Evolutionary conservation across 2,888 invertebrate species (phyloP).

Genomic region (Cantharis rufa): DNA sequence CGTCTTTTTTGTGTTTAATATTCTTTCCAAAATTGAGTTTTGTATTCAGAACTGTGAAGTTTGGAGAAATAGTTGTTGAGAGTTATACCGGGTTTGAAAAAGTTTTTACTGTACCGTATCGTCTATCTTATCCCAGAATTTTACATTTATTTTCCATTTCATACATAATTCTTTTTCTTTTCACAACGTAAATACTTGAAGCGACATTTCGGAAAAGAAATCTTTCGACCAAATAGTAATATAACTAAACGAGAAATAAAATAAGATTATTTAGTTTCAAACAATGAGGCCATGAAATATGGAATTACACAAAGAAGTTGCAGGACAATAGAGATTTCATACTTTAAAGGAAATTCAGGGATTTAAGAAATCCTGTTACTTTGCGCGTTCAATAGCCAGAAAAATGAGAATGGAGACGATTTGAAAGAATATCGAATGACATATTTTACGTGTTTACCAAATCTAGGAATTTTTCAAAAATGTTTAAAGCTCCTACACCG

Average conservation of each 20-base stretch:
- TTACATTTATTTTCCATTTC: not conserved
- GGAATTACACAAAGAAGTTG: constrained; percentile 42
- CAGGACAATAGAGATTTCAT: constrained; percentile 44
- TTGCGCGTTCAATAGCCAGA: constrained; percentile 45
- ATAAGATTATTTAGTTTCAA: constrained; percentile 33
- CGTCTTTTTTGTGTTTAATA: not conserved
- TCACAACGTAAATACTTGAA: not conserved
- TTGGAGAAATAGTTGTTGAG: not conserved
- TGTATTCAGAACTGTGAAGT: not conserved
- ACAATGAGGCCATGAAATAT: constrained; percentile 42
- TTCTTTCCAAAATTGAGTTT: not conserved
- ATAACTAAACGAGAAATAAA: constrained; percentile 24
- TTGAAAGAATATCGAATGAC: constrained; percentile 4
- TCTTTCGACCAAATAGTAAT: not conserved
- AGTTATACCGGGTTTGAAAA: not conserved
- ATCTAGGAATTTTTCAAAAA: not conserved
- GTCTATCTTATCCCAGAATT: not conserved
- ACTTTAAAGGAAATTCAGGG: constrained; percentile 40
- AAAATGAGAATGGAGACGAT: constrained; percentile 40
- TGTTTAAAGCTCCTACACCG: not conserved
- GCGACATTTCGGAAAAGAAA: not conserved
- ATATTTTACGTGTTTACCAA: not conserved
- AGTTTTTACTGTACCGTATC: not conserved
- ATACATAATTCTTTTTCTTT: not conserved
- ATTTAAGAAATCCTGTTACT: constrained; percentile 45